Evolutionary conservation across 2,888 invertebrate genomes (phyloP), one percentile per base, ranked within the genome.

Genomic region (Habroteleia sp.): DNA sequence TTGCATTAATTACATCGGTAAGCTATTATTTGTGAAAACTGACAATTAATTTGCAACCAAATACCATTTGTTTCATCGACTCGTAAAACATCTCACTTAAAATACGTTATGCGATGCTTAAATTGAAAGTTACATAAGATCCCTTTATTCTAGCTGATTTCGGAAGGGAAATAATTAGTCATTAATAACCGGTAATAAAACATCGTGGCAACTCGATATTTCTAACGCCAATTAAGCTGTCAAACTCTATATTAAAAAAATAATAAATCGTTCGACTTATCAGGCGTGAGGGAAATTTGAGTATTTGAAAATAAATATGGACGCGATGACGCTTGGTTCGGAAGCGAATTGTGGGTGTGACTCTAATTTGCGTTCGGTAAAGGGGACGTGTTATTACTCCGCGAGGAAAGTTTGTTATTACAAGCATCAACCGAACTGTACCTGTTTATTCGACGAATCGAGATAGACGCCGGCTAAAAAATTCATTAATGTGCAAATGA

Each of bases 401-500:
- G 60, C 63, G 62, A 60, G 37, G 58, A 42, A 66, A 68, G 77
- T 79, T 82, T 78, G 66, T 81, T 80, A 82, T 80, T 81, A 77
- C 74, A 69, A 76, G 52, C 54, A 17, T 16, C 41, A 72, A 25
- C 46, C 54, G 37, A 68, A 58, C 62, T 69, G 48, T 74, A 56
- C 72, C 74, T 77, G 76, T 80, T 79, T 80, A 77, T 77, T 77
- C 73, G 75, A 31, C 20, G 66, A 69, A 68, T 63, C 71, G 63
- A 62, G 35, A 31, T 46, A 35, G 17, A 42, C 41, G 60, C 68
- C 46, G 48, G 16, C 62, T 62, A 71, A 81, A 81, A 82, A 79
- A 77, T 80, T 83, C 82, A 83, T 84, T 82, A 81, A 82, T 76
- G 80, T 80, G 82, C 81, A 83, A 84, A 84, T 83, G 80, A 81